Base-by-base conservation (phyloP, 2,888 invertebrate species). In the Aphodius granarius region DNA sequence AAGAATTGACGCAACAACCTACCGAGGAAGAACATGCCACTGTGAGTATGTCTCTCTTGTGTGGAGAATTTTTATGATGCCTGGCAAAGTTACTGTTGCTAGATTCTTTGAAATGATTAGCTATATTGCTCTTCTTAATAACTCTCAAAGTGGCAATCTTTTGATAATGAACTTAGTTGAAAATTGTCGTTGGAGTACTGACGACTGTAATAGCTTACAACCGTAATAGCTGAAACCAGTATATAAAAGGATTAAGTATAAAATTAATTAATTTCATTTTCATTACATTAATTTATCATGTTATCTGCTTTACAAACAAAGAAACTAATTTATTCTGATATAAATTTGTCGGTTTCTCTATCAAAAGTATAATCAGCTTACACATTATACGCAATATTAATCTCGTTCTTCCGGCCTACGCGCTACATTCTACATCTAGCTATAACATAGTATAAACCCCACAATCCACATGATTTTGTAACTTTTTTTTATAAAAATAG, bases 1-100 rank as follows among this genome's bases (percentile, higher is more conserved):
- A 92, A 83, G 93, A 93, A 85, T 88, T 93, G 77, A 86, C 86
- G 71, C 85, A 85, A 65, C 86, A 84, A 70, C 83, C 84, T 43
- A 83, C 82, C 43, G 85, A 85, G 76, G 86, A 86, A 75, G 85
- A 85, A 68, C 81, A 75, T 19, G 72, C 78, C 73, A 73, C 73
- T 72, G 77, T 77, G 68, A 77, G 77, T 77, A 73, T 22, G 63
- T 66, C 64, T 71, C 16, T 65, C 43, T n/a, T n/a, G n/a, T n/a
- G n/a, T n/a, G n/a, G n/a, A n/a, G n/a, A n/a, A n/a, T n/a, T n/a
- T n/a, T n/a, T n/a, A n/a, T n/a, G n/a, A n/a, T n/a, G n/a, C n/a
- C n/a, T n/a, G n/a, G n/a, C n/a, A n/a, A n/a, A n/a, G n/a, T n/a
- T n/a, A n/a, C n/a, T n/a, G n/a, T n/a, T n/a, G n/a, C n/a, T n/a